phyloP scores from a whole-genome alignment of 1,140 invertebrate species.

The Leptopilina boulardi region DNA sequence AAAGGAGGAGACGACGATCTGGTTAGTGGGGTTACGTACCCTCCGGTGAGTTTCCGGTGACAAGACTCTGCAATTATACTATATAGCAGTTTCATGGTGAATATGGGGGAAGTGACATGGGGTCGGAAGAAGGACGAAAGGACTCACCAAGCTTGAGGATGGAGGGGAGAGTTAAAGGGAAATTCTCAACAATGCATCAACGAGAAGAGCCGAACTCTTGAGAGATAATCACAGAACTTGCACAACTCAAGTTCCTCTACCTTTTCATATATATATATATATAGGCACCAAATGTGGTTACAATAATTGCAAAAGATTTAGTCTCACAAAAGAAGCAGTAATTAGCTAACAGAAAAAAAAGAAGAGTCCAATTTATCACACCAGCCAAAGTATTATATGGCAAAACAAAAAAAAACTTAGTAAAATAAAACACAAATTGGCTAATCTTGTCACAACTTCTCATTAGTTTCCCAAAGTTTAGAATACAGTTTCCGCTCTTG shows the following conservation, averaged over 20 bases:
- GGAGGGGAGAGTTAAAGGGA: background rate
- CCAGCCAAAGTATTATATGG: no score
- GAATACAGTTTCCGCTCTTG: slow-evolving; percentile 27
- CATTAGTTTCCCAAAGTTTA: slow-evolving; percentile 26
- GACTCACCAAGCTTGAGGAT: background rate
- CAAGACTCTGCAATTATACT: slow-evolving; percentile 70
- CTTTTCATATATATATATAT: background rate
- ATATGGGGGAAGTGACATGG: slow-evolving; percentile 26
- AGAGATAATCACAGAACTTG: slow-evolving; percentile 45
- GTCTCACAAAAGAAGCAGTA: background rate
- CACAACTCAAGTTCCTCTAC: background rate
- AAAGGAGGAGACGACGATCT: slow-evolving; percentile 17
- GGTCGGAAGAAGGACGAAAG: slow-evolving; percentile 26
- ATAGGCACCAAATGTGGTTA: background rate
- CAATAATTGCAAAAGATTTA: background rate
- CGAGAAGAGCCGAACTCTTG: slow-evolving; percentile 43
- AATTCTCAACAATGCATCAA: slow-evolving; percentile 39
- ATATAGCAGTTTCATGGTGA: slow-evolving; percentile 47
- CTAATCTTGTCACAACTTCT: slow-evolving; percentile 21
- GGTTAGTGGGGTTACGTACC: slow-evolving; percentile 25
- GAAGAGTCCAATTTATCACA: no score
- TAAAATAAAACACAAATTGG: background rate
- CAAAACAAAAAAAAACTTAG: background rate
- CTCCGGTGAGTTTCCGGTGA: slow-evolving; percentile 44
- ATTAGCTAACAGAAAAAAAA: background rate